Evolutionary conservation across 1,140 invertebrate species (phyloP).

Genomic region (Diabrotica undecimpunctata): DNA sequence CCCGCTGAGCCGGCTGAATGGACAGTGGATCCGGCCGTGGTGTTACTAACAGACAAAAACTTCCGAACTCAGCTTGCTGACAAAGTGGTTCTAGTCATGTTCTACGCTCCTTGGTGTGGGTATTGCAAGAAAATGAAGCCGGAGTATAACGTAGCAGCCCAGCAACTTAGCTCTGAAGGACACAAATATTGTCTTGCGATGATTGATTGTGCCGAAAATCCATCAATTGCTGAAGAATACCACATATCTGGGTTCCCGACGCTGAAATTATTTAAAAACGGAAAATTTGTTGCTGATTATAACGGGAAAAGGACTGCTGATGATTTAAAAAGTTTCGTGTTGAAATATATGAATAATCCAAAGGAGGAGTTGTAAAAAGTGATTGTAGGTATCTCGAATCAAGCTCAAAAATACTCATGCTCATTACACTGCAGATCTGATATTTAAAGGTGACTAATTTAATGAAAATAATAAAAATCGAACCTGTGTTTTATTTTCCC

Average conservation of each 20-base stretch:
- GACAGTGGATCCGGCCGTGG: slow-evolving; percentile 43
- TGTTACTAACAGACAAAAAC: slow-evolving; percentile 51
- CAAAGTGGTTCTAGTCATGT: slow-evolving; percentile 69
- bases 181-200: slow-evolving; percentile 52
- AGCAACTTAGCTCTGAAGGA: slow-evolving; percentile 53
- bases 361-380: slow-evolving; percentile 42
- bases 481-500: not conserved
- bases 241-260: slow-evolving; percentile 69
- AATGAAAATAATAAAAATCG: not conserved
- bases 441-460: slow-evolving; percentile 9
- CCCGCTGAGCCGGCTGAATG: slow-evolving; percentile 24
- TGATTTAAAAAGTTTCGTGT: slow-evolving; percentile 55
- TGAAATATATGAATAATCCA: slow-evolving; percentile 27
- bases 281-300: slow-evolving; percentile 56
- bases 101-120: slow-evolving; percentile 80
- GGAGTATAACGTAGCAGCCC: slow-evolving; percentile 61
- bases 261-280: slow-evolving; percentile 68
- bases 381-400: not conserved
- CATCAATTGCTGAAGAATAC: slow-evolving; percentile 53
- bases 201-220: slow-evolving; percentile 64
- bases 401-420: slow-evolving; percentile 9
- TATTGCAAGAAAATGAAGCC: slow-evolving; percentile 74
- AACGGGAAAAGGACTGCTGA: slow-evolving; percentile 57
- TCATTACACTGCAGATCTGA: not conserved
- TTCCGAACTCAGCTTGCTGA: slow-evolving; percentile 59